These are phyloP conservation scores for Stenchaetothrips biformis DNA, from an alignment of 2,888 invertebrate species.

Conservation along the genomic window DNA sequence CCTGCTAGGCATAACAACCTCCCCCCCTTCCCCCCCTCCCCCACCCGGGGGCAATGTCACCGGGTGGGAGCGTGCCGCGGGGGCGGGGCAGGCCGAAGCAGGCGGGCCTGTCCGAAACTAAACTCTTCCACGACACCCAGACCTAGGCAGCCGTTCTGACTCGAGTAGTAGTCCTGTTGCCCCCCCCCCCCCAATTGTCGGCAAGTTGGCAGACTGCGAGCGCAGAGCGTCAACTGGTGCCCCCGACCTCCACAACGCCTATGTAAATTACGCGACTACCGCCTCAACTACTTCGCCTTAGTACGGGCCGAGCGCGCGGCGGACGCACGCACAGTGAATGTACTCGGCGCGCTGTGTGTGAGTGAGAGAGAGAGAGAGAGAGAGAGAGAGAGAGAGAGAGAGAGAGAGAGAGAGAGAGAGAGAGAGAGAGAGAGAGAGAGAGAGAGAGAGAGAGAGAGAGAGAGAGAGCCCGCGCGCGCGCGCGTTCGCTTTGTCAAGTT, in stretches of 20 bases:
- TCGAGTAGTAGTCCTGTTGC: not conserved
- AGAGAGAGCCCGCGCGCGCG: too few relatives aligned
- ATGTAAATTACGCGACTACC: constrained; percentile 7
- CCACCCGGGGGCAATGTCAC: not conserved
- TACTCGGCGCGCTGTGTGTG: not conserved
- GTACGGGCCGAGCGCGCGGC: not conserved
- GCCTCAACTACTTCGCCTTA: not conserved
- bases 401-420: too few relatives aligned
- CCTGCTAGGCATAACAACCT: too few relatives aligned
- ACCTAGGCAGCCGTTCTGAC: too few relatives aligned
- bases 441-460: too few relatives aligned
- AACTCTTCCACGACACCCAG: not conserved
- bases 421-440: too few relatives aligned
- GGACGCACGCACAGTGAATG: not conserved
- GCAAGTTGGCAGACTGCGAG: not conserved
- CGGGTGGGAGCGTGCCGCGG: too few relatives aligned
- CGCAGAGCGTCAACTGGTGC: constrained; percentile 7
- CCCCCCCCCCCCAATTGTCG: not conserved
- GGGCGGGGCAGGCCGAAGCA: too few relatives aligned
- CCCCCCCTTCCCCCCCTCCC: not conserved
- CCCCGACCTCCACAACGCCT: not conserved
- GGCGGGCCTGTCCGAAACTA: not conserved
- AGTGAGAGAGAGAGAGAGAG: too few relatives aligned
- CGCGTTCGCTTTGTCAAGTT: not conserved
- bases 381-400: too few relatives aligned